A percentile compares a stretch with the other conserved stretches of the same genome.
Conservation (phyloP, 2,113 vertebrate genomes). For the Onychostruthus taczanowskii region DNA sequence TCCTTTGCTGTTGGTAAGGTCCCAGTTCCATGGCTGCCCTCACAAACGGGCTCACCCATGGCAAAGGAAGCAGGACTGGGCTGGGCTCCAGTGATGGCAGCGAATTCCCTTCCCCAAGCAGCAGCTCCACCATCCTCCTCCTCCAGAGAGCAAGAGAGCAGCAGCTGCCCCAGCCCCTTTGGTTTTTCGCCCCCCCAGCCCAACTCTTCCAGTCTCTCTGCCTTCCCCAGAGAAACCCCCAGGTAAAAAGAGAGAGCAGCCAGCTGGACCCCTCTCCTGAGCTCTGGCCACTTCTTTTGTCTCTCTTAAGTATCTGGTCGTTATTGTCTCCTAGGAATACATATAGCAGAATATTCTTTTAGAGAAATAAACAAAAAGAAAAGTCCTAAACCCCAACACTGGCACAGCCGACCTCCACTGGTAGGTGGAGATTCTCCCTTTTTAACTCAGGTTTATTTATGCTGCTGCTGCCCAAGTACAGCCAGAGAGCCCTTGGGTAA, state of each 20-base stretch:
- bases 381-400: neutral
- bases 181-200: neutral
- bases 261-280: neutral
- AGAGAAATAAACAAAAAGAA: neutral
- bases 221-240: neutral
- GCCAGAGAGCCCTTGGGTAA: neutral
- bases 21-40: no score
- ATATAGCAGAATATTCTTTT: neutral
- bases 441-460: neutral
- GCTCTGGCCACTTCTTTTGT: neutral
- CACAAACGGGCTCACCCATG: neutral
- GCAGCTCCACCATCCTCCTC: neutral
- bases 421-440: neutral
- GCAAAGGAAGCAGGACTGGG: neutral
- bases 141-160: neutral
- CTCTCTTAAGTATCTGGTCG: neutral
- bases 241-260: neutral
- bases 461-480: rapidly evolving
- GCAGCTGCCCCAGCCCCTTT: neutral
- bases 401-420: neutral
- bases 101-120: neutral
- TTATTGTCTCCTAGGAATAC: neutral
- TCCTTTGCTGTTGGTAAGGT: no score
- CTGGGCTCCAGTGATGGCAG: neutral
- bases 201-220: rapidly evolving